Evolutionary conservation across 2,113 vertebrate species (phyloP).

Genomic region (Aspiorhynchus laticeps): DNA sequence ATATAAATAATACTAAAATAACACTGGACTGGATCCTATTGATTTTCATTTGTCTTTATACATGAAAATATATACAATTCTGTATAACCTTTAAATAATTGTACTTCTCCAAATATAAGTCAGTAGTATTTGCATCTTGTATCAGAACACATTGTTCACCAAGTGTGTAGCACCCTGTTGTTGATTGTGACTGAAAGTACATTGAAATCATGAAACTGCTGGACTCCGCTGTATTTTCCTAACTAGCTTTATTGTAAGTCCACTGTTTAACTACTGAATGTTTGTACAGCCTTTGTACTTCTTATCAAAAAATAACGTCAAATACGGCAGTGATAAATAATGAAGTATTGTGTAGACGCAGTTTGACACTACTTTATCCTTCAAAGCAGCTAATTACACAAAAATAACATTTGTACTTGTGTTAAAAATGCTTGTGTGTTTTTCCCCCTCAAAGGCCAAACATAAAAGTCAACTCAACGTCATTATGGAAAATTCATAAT

Average conservation of each 20-base stretch:
- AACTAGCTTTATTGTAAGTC: background rate
- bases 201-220: background rate
- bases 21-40: no score
- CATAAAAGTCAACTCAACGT: background rate
- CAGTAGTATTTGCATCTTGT: background rate
- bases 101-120: background rate
- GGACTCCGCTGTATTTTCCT: background rate
- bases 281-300: background rate
- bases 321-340: background rate
- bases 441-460: background rate
- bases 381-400: background rate
- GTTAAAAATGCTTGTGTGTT: background rate
- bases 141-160: background rate
- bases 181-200: background rate
- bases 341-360: background rate
- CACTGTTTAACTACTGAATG: background rate
- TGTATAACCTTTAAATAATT: no score
- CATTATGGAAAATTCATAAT: background rate
- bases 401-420: background rate
- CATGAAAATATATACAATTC: no score
- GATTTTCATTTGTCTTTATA: no score
- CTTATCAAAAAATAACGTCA: conserved; percentile 25
- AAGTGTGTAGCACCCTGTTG: background rate
- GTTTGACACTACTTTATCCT: background rate
- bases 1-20: no score